Evolutionary conservation across 2,888 invertebrate genomes (phyloP).

Genomic region (Macrophya alboannulata): DNA sequence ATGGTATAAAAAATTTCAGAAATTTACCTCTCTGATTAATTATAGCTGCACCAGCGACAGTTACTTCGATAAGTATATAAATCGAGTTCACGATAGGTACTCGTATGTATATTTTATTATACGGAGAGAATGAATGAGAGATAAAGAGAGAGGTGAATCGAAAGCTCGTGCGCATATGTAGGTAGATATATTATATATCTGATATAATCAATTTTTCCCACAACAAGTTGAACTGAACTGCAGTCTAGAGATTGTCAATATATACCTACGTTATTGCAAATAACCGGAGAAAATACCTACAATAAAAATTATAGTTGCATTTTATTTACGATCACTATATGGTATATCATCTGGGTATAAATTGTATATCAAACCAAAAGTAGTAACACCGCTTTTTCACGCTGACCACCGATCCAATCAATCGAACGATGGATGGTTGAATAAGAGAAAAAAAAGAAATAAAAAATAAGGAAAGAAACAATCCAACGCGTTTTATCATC

Average conservation of each 20-base stretch:
- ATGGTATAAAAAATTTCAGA: too few species aligned
- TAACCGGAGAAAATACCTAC: background rate
- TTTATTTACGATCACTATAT: background rate
- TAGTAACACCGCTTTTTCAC: slow-evolving; percentile 15
- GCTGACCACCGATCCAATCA: slow-evolving; percentile 32
- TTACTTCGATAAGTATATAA: background rate
- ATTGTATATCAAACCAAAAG: background rate
- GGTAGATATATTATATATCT: too few species aligned
- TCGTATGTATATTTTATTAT: too few species aligned
- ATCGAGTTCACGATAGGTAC: background rate
- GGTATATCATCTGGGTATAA: background rate
- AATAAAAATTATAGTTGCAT: slow-evolving; percentile 8
- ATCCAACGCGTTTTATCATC: slow-evolving; percentile 8
- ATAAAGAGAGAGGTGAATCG: slow-evolving; percentile 16
- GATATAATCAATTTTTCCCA: slow-evolving; percentile 1
- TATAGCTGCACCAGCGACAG: too few species aligned
- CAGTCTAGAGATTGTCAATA: slow-evolving; percentile 18
- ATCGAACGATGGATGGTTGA: slow-evolving; percentile 26
- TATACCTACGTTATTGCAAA: background rate
- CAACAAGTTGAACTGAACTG: slow-evolving; percentile 3
- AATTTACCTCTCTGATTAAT: too few species aligned
- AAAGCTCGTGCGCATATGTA: background rate
- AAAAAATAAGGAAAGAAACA: background rate
- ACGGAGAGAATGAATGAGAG: background rate
- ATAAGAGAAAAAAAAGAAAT: background rate